Base-by-base conservation (phyloP, 2,888 invertebrate species). In the Scaptomyza reducta region DNA sequence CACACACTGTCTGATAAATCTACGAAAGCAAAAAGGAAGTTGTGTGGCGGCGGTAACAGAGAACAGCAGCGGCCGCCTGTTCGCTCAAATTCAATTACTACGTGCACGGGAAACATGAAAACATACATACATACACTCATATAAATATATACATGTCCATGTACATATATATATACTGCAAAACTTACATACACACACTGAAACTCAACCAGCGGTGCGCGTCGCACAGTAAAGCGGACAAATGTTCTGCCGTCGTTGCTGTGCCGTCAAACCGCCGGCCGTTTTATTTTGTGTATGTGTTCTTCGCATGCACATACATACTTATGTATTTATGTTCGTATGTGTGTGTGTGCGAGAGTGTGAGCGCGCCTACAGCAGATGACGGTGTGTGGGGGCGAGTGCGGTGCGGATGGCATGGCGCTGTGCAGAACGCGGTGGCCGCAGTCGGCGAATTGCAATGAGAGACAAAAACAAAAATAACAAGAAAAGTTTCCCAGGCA, bases 391-490 rank as follows among this genome's bases (percentile, higher is more conserved):
- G 60, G 60, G 64, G 54, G 70, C 27, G 69, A 55, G 50, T 51
- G 55, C 57, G 49, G 64, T 45, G 58, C 57, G 61, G 46, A 35
- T 60, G 59, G 59, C 51, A 60, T 77, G 63, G 63, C 63, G 74
- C 77, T 74, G 74, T 74, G 77, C 75, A 78, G 73, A 70, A 81
- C 65, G 68, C 64, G 70, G 70, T 62, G 70, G 68, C 68, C 74
- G 88, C 76, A 68, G 88, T 72, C 70, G 76, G 69, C 69, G 83
- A 82, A 81, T 87, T 87, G 82, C 85, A 82, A 65, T 79, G 79
- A 88, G 79, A 75, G 69, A 70, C 67, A 73, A 79, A 77, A 87
- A 81, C 70, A 78, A 70, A 75, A 71, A 65, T 31, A 58, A 62
- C 33, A 53, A 42, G 14, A 57, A 75, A 46, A 57, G 7, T n/a